These are phyloP conservation scores for Serrognathus titanus DNA, from an alignment of 2,888 invertebrate species.

Conservation along the genomic window DNA sequence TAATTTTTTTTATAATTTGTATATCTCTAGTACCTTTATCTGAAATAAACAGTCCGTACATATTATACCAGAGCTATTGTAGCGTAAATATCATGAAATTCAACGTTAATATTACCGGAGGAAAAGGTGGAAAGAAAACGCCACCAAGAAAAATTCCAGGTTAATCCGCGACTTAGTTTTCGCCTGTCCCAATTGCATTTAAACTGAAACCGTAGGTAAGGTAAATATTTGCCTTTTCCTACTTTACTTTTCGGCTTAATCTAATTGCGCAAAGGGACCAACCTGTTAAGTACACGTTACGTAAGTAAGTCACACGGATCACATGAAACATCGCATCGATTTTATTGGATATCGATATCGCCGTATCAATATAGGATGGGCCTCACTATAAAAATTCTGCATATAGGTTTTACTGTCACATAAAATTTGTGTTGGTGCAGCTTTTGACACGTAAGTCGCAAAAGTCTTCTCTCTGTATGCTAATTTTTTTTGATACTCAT, in stretches of 20 bases:
- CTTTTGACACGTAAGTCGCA: not conserved
- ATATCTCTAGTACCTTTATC: no score
- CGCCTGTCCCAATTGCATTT: not conserved
- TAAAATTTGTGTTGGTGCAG: not conserved
- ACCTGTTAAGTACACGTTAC: not conserved
- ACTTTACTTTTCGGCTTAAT: not conserved
- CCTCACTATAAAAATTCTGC: constrained; percentile 17
- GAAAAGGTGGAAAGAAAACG: not conserved
- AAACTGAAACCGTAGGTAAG: no score
- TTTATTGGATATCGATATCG: constrained; percentile 29
- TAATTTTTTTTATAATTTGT: no score
- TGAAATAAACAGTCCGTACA: no score
- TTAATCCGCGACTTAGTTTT: not conserved
- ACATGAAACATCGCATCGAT: constrained; percentile 1
- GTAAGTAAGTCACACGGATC: constrained; percentile 1
- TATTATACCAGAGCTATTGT: no score
- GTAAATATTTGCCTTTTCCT: no score
- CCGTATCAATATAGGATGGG: constrained; percentile 26
- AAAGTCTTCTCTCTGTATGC: not conserved
- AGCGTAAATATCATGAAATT: no score
- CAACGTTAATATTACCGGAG: no score
- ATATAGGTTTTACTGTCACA: not conserved
- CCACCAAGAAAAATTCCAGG: not conserved
- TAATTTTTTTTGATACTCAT: not conserved
- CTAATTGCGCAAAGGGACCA: not conserved